phyloP scores from a whole-genome alignment of 2,888 invertebrate genomes.

The Erynnis tages region DNA sequence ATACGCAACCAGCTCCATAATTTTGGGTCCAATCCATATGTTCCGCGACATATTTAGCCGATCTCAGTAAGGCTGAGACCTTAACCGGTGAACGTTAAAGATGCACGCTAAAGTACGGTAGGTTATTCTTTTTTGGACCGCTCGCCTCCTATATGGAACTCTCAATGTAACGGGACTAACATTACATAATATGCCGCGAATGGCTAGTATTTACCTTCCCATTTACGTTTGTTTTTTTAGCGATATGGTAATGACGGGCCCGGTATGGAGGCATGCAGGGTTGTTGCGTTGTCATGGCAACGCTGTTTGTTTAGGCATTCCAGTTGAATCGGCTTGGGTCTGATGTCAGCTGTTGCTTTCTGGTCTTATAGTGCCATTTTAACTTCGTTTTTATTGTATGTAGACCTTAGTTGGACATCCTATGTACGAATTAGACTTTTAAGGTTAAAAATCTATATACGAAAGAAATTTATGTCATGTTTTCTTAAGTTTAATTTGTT shows the following conservation, averaged over 20 bases:
- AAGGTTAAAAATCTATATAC: no score
- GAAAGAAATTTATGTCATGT: no score
- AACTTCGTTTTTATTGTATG: no score
- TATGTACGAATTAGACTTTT: no score
- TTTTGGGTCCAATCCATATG: slow-evolving; percentile 72
- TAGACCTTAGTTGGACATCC: no score
- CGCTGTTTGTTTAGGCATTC: background rate
- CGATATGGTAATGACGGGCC: slow-evolving; percentile 36
- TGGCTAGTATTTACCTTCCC: slow-evolving; percentile 45
- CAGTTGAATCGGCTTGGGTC: background rate
- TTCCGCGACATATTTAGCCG: slow-evolving; percentile 61
- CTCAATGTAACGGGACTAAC: slow-evolving; percentile 39
- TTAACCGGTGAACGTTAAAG: slow-evolving; percentile 58
- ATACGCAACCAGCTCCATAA: slow-evolving; percentile 62
- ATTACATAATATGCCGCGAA: slow-evolving; percentile 49
- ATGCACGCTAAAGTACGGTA: slow-evolving; percentile 56
- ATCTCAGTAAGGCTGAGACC: slow-evolving; percentile 57
- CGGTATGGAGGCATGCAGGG: slow-evolving; percentile 14
- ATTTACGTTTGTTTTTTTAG: slow-evolving; percentile 41
- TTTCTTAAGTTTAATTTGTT: no score
- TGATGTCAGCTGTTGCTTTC: no score
- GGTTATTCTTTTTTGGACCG: slow-evolving; percentile 62
- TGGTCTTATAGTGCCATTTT: no score
- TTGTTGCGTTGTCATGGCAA: slow-evolving; percentile 5
- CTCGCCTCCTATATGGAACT: slow-evolving; percentile 43